Conservation (phyloP, 1,140 invertebrate genomes). For the Camponotus floridanus region DNA sequence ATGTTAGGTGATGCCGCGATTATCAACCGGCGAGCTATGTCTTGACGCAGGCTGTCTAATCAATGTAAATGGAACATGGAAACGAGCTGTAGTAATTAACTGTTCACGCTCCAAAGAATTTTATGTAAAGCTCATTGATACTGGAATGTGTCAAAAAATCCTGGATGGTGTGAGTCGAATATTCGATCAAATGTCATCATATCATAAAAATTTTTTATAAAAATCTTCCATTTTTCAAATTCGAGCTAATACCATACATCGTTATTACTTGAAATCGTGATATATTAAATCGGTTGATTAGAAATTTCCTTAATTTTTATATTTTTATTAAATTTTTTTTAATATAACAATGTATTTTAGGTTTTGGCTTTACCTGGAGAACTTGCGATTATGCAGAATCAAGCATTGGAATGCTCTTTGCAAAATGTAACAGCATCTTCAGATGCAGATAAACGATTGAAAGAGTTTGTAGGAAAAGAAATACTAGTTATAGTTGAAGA, state of each 20-base stretch:
- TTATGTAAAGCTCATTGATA: conserved; percentile 86
- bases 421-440: conserved; percentile 63
- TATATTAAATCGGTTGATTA: not conserved
- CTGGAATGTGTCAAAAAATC: conserved; percentile 85
- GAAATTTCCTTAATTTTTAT: not conserved
- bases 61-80: conserved; percentile 81
- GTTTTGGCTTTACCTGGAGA: conserved; percentile 86
- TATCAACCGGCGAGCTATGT: conserved; percentile 80
- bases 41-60: conserved; percentile 83
- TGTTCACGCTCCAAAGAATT: conserved; percentile 74
- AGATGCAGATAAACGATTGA: conserved; percentile 73
- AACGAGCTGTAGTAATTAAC: conserved; percentile 81
- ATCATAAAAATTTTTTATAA: conserved; percentile 43
- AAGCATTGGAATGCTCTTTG: conserved; percentile 86
- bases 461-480: conserved; percentile 75
- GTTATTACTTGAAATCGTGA: conserved; percentile 4
- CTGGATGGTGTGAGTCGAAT: conserved; percentile 82
- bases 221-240: not conserved
- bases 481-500: conserved; percentile 87
- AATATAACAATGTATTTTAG: conserved; percentile 78
- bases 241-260: conserved; percentile 57
- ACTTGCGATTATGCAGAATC: conserved; percentile 87
- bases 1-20: conserved; percentile 83
- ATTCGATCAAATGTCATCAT: conserved; percentile 61
- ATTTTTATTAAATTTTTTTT: conserved; percentile 39